Percentiles rank a stretch among this genome's conserved stretches.
Conservation (phyloP, 2,888 invertebrate genomes). For the Bellardia pandia region DNA sequence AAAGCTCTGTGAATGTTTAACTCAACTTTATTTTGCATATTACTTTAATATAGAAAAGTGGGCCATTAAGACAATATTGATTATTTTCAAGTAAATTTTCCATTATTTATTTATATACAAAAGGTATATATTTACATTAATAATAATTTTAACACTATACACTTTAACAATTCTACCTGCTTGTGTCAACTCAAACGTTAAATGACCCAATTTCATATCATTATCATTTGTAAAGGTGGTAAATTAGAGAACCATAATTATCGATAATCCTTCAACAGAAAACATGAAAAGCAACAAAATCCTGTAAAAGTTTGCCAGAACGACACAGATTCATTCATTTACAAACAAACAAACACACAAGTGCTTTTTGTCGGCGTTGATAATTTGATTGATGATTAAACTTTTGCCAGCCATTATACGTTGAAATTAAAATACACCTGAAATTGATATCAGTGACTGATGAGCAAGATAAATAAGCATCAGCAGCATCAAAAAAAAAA, state of each 20-base stretch:
- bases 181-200: not conserved
- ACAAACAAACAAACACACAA: not conserved
- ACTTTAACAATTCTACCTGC: too few relatives aligned
- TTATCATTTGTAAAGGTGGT: not conserved
- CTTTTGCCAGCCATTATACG: constrained; percentile 24
- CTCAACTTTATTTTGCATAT: too few relatives aligned
- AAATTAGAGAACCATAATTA: not conserved
- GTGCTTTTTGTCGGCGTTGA: not conserved
- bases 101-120: too few relatives aligned
- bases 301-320: not conserved
- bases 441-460: constrained; percentile 19
- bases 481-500: not conserved
- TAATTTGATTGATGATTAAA: constrained; percentile 51
- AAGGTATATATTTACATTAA: too few relatives aligned
- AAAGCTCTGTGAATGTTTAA: too few relatives aligned
- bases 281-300: not conserved
- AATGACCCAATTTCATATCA: not conserved
- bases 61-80: too few relatives aligned
- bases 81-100: too few relatives aligned
- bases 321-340: too few relatives aligned
- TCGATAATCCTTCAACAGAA: not conserved
- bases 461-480: constrained; percentile 3
- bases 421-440: constrained; percentile 34
- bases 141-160: too few relatives aligned
- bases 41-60: too few relatives aligned